Conservation (phyloP, 2,113 vertebrate genomes). For the Ammodytes dubius region DNA sequence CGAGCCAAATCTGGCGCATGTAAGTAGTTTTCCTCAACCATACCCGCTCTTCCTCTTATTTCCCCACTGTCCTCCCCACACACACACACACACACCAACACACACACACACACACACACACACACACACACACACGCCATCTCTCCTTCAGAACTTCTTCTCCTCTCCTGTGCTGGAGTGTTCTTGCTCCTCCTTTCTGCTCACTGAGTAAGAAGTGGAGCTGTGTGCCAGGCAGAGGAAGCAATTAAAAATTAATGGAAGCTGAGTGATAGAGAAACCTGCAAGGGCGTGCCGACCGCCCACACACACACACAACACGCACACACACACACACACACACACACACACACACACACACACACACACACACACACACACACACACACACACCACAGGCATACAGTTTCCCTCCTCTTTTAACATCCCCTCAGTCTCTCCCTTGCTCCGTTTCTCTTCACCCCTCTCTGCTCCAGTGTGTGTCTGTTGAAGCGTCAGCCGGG, state of each 20-base stretch:
- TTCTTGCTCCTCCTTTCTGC: conserved; percentile 70
- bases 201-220: conserved; percentile 77
- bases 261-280: conserved; percentile 89
- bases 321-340: conserved; percentile 54
- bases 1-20: conserved; percentile 41
- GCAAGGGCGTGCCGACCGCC: conserved; percentile 86
- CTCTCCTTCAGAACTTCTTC: conserved; percentile 16
- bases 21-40: conserved; percentile 12
- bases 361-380: conserved; percentile 2
- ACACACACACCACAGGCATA: not conserved
- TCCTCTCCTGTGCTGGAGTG: conserved; percentile 57
- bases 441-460: conserved; percentile 16
- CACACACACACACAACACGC: conserved; percentile 70
- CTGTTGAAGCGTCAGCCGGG: not conserved
- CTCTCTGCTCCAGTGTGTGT: conserved; percentile 6
- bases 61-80: conserved; percentile 7
- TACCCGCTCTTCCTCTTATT: conserved; percentile 22
- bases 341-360: conserved; percentile 1
- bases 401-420: conserved; percentile 40
- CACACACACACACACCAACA: no score
- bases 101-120: no score
- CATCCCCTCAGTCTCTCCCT: conserved; percentile 16
- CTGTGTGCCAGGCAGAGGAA: conserved; percentile 85
- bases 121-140: no score
- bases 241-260: conserved; percentile 91